A percentile compares a stretch with the other conserved stretches of the same genome.
Conservation (phyloP, 2,113 vertebrate genomes). For the Ictalurus punctatus region DNA sequence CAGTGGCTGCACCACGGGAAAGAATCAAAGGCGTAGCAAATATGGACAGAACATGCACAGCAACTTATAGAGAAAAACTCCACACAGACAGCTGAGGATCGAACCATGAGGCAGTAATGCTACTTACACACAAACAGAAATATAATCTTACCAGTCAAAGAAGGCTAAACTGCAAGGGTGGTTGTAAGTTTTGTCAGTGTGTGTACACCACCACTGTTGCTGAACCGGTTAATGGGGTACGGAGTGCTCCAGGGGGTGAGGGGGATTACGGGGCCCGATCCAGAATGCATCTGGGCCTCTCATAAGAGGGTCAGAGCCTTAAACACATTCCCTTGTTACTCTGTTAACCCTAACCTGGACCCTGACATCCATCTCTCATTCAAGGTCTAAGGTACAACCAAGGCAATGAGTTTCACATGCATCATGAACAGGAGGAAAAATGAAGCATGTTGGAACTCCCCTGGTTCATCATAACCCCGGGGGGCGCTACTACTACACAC, state of each 20-base stretch:
- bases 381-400: background rate
- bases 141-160: background rate
- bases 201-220: background rate
- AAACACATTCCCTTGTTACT: background rate
- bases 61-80: background rate
- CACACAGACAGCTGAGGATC: background rate
- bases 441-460: background rate
- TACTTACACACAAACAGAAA: background rate
- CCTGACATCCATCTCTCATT: background rate
- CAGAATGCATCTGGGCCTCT: constrained; percentile 8
- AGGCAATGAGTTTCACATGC: constrained; percentile 27
- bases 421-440: background rate
- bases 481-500: background rate
- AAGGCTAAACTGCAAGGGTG: background rate
- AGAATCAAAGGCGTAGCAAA: background rate
- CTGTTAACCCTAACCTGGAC: constrained; percentile 14
- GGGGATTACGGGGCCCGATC: constrained; percentile 15
- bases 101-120: background rate
- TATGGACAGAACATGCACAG: background rate
- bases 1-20: background rate
- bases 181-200: background rate
- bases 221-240: background rate
- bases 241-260: background rate
- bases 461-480: constrained; percentile 17
- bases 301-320: background rate